These are phyloP conservation scores for Leucoraja erinaceus DNA, from an alignment of 2,113 vertebrate species.

Conservation along the genomic window DNA sequence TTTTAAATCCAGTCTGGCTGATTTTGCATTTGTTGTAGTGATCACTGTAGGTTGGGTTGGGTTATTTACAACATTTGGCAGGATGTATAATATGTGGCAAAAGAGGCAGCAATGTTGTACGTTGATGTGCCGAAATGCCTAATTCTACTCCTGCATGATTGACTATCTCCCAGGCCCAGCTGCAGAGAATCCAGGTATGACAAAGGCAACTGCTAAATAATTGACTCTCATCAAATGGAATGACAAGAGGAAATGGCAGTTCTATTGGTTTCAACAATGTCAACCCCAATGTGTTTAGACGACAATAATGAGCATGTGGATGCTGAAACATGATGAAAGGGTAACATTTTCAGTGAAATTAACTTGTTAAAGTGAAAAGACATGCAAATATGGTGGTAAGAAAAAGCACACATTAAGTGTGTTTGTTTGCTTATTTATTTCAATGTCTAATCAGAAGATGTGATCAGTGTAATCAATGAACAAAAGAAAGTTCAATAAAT, in stretches of 20 bases:
- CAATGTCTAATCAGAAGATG: not conserved
- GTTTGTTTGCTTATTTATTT: not conserved
- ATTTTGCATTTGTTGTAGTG: not conserved
- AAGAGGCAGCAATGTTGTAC: not conserved
- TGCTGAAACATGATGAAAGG: not conserved
- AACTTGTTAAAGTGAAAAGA: not conserved
- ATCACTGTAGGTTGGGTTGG: not conserved
- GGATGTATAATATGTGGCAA: not conserved
- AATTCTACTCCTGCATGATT: not conserved
- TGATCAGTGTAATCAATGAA: not conserved
- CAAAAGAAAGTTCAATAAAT: no score
- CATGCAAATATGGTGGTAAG: not conserved
- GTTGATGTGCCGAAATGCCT: no score
- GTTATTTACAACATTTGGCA: not conserved
- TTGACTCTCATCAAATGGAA: not conserved
- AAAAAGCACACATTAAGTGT: not conserved
- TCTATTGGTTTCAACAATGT: conserved; percentile 1
- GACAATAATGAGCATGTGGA: not conserved
- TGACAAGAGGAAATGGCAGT: not conserved
- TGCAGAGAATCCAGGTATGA: not conserved
- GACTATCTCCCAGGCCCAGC: not conserved
- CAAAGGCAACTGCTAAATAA: not conserved
- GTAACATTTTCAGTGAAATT: not conserved
- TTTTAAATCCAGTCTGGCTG: not conserved
- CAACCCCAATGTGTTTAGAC: not conserved